Evolutionary conservation across 2,797 vertebrate genomes (phyloP).

Genomic region (Liasis olivaceus): DNA sequence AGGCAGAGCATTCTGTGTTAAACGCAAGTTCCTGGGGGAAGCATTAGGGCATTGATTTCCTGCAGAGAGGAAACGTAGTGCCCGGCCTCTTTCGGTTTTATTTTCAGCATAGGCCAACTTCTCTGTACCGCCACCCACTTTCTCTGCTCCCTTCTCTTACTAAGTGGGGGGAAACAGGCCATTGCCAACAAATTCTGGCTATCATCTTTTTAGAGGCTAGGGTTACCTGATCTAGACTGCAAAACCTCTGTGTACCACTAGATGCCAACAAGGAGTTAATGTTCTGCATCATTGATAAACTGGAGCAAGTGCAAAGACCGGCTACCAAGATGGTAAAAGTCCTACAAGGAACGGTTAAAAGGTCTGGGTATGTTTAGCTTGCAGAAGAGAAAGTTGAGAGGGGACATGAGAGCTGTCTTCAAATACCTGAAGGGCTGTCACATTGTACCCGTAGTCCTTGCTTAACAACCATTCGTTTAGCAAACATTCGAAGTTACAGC

Average conservation of each 20-base stretch:
- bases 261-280: background rate
- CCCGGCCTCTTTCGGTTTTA: background rate
- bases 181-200: background rate
- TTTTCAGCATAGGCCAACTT: background rate
- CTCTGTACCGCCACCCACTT: background rate
- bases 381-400: background rate
- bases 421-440: background rate
- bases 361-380: background rate
- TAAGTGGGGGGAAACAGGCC: background rate
- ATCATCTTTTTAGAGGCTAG: background rate
- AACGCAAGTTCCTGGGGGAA: background rate
- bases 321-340: background rate
- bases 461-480: no score
- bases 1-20: background rate
- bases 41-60: background rate
- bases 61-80: background rate
- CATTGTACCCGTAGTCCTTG: background rate
- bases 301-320: background rate
- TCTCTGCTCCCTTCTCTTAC: background rate
- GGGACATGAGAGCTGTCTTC: background rate
- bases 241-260: background rate
- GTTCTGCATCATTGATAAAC: background rate
- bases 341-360: background rate
- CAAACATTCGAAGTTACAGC: no score
- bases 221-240: background rate